Evolutionary conservation across 2,888 invertebrate species (phyloP), one percentile per base, ranked within the genome.

Genomic region (Apotomis capreana): DNA sequence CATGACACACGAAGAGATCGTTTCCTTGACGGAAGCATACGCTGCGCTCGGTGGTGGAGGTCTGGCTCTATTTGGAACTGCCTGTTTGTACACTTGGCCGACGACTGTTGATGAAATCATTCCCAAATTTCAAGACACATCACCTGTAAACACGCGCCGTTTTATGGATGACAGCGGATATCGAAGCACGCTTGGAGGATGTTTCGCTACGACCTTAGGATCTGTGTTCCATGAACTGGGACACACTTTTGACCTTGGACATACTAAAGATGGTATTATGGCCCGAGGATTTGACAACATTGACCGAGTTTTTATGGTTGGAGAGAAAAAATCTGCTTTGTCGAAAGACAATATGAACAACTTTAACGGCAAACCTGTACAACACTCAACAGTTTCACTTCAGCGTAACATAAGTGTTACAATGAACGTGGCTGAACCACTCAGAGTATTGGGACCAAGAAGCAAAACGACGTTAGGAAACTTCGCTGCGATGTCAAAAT

Each of bases 121-220:
- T 15, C 84, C 94, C 12, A 94, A 86, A 75, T 90, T 93, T 79
- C 81, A 90, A 78, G 91, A 94, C 78, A 82, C 84, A 5, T 94
- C 95, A 40, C 92, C 94, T 74, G 95, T 99, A 37, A 97, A 98
- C 87, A 94, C 95, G 60, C 92, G 91, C 44, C 89, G 94, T 75
- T 95, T 97, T 81, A 96, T 98, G 95, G 98, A 99, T 89, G 98
- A 98, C 83, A 98, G 98, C 87, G 97, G 97, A 80, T 98, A 97
- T 87, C 95, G 98, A 74, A 96, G 97, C 52, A 98, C 97, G 0
- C 94, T 96, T 79, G 97, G 97, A 74, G 97, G 97, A 49, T 98
- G 98, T 85, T 97, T 96, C 88, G 96, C 98, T 13, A 98, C 98
- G 5, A 98, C 98, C 15, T 90, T 99, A 55, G 99, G 99, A 13